Evolutionary conservation across 2,888 invertebrate species (phyloP).

Genomic region (Tachina grossa): DNA sequence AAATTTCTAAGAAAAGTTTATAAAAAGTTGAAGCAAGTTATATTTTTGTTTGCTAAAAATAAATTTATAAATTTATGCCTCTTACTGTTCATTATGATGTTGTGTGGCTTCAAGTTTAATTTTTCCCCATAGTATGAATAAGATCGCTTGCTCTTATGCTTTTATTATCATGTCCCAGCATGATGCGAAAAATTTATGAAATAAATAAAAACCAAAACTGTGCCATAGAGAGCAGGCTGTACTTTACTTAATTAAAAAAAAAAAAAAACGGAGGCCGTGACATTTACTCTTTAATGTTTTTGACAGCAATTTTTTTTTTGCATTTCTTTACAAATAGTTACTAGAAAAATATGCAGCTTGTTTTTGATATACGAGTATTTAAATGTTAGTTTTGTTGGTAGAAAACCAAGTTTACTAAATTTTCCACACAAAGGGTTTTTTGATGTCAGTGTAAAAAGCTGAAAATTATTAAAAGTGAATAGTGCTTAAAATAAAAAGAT

Average conservation of each 20-base stretch:
- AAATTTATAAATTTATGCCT: too few species aligned
- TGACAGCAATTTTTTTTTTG: slow-evolving; percentile 8
- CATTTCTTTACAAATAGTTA: slow-evolving; percentile 4
- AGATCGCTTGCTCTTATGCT: neutral
- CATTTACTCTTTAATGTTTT: slow-evolving; percentile 47
- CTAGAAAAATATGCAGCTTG: neutral
- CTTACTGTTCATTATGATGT: too few species aligned
- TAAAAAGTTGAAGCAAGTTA: too few species aligned
- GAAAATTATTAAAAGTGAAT: neutral
- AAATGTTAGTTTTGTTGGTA: neutral
- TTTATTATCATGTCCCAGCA: slow-evolving; percentile 22
- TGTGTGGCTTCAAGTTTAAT: neutral
- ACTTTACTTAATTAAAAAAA: slow-evolving; percentile 33
- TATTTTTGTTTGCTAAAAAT: too few species aligned
- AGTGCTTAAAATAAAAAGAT: neutral
- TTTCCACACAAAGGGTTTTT: neutral
- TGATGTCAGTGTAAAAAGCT: neutral
- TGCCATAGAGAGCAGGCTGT: slow-evolving; percentile 32
- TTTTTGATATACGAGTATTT: neutral
- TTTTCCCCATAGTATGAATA: neutral
- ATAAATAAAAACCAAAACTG: slow-evolving; percentile 19
- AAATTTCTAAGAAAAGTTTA: too few species aligned
- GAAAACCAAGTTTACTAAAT: neutral
- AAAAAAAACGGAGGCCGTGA: slow-evolving; percentile 42
- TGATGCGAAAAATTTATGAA: slow-evolving; percentile 11